Evolutionary conservation across 2,113 vertebrate species (phyloP).

Genomic region (Benitochromis conjunctus): DNA sequence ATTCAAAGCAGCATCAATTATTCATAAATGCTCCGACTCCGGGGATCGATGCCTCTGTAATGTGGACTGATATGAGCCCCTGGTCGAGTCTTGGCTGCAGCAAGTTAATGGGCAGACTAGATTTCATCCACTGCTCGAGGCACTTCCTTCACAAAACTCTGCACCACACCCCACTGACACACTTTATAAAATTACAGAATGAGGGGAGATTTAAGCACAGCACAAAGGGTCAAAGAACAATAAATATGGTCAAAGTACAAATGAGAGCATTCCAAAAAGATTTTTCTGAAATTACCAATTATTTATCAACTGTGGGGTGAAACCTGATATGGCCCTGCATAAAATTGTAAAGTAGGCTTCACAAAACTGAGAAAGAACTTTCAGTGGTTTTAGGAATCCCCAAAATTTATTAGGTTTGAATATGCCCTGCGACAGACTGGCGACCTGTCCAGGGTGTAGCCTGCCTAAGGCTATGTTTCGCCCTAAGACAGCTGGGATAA

Average conservation of each 20-base stretch:
- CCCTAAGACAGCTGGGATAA: not conserved
- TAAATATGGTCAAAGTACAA: not conserved
- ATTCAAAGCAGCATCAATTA: conserved; percentile 67
- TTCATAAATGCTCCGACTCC: conserved; percentile 53
- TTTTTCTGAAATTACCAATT: not conserved
- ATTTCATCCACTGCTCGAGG: conserved; percentile 28
- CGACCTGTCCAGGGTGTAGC: no score
- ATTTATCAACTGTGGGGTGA: not conserved
- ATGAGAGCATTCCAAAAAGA: not conserved
- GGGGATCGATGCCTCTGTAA: conserved; percentile 69
- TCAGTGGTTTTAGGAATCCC: not conserved
- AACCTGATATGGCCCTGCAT: not conserved
- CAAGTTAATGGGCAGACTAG: conserved; percentile 61
- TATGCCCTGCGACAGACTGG: not conserved
- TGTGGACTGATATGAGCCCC: conserved; percentile 60
- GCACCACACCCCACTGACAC: not conserved
- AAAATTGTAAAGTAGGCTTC: not conserved
- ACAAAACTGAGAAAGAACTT: not conserved
- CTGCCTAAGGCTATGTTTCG: no score
- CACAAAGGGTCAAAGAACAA: not conserved
- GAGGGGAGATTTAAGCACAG: not conserved
- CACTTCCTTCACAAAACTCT: conserved; percentile 41
- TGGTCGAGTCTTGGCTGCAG: conserved; percentile 37
- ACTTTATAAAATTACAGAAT: not conserved
- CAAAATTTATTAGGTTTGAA: not conserved